Evolutionary conservation across 2,797 vertebrate species (phyloP).

Genomic region (Notoglanidium macrostoma): DNA sequence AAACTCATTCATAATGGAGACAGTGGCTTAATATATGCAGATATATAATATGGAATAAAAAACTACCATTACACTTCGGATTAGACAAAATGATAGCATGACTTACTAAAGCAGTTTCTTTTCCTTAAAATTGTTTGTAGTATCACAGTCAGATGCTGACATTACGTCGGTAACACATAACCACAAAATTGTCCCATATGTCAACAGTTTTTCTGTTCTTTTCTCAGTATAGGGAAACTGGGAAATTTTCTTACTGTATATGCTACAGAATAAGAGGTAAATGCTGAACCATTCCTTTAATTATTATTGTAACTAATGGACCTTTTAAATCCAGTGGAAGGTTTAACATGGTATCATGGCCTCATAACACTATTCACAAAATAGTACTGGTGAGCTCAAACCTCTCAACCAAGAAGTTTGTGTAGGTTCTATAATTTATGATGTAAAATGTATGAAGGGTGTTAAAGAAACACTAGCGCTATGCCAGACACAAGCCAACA

Average conservation of each 20-base stretch:
- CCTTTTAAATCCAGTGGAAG: not conserved
- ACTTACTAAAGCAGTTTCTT: not conserved
- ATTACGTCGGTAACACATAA: not conserved
- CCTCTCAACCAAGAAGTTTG: not conserved
- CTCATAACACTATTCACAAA: not conserved
- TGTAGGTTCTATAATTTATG: conserved; percentile 17
- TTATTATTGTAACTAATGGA: not conserved
- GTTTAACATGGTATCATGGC: not conserved
- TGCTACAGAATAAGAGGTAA: not conserved
- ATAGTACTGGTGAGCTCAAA: not conserved
- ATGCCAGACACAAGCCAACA: not conserved
- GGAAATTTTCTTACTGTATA: not conserved
- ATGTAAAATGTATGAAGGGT: not conserved
- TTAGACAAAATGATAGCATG: not conserved
- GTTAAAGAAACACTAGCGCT: not conserved
- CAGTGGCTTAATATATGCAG: not conserved
- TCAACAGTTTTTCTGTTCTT: not conserved
- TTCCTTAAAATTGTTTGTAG: not conserved
- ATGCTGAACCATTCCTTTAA: not conserved
- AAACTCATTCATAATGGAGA: too few relatives aligned
- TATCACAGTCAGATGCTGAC: not conserved
- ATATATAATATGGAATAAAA: not conserved
- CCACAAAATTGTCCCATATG: not conserved
- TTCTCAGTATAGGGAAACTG: not conserved
- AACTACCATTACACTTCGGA: too few relatives aligned